Percentiles rank a stretch among this genome's conserved stretches.
Conservation (phyloP, 2,113 vertebrate species). For the Protobothrops flavoviridis region DNA sequence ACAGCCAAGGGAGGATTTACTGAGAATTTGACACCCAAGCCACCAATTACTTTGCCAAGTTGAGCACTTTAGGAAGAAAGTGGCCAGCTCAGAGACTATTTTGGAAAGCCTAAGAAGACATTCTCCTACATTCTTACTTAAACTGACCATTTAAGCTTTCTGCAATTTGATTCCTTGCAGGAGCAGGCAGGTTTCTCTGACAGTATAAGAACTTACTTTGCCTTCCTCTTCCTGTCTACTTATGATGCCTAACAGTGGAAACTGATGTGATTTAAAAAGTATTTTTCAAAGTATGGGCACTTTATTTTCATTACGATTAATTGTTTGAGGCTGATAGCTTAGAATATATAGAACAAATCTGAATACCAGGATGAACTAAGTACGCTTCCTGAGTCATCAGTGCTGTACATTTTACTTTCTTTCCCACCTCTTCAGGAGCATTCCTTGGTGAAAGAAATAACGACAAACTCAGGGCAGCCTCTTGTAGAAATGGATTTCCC, state of each 20-base stretch:
- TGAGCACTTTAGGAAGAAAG: too few species aligned
- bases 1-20: not conserved
- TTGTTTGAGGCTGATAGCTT: slow-evolving; percentile 2
- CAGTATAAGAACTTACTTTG: not conserved
- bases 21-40: not conserved
- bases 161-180: not conserved
- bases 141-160: not conserved
- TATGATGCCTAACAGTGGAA: not conserved
- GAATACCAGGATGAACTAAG: not conserved
- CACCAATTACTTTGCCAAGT: not conserved
- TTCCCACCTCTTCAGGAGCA: not conserved
- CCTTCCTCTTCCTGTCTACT: not conserved
- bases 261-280: not conserved
- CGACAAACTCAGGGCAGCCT: not conserved
- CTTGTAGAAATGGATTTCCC: slow-evolving; percentile 17
- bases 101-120: too few species aligned
- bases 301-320: not conserved
- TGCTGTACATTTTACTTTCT: not conserved
- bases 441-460: slow-evolving; percentile 14
- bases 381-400: not conserved
- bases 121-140: not conserved
- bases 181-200: not conserved
- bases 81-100: not conserved
- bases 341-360: not conserved
- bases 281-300: not conserved